Evolutionary conservation across 2,113 vertebrate species (phyloP).

Genomic region (Penelope pileata): DNA sequence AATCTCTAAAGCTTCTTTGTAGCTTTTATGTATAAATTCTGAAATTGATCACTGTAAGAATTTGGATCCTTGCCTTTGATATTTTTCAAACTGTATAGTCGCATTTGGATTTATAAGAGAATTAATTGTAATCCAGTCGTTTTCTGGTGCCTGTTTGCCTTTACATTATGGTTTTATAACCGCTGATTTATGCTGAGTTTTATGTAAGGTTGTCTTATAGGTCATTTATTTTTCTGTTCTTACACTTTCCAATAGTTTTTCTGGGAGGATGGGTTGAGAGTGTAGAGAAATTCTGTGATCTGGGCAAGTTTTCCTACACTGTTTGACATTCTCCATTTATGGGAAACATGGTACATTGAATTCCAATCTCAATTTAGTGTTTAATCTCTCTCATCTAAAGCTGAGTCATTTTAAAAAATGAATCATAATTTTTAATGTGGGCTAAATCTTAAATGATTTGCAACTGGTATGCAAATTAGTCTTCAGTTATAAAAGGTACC

Average conservation of each 20-base stretch:
- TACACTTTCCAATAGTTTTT: not conserved
- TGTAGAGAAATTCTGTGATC: not conserved
- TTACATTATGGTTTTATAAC: not conserved
- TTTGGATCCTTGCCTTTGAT: not conserved
- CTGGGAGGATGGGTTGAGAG: not conserved
- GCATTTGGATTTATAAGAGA: not conserved
- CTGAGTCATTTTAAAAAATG: slow-evolving; percentile 9
- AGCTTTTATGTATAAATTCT: not conserved
- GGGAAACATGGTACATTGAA: not conserved
- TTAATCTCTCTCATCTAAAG: not conserved
- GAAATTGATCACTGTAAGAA: not conserved
- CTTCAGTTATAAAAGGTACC: not conserved
- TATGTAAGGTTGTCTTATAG: not conserved
- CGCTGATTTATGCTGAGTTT: not conserved
- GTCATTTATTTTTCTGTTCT: not conserved
- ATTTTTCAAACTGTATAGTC: not conserved
- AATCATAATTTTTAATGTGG: slow-evolving; percentile 49
- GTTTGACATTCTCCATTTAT: not conserved
- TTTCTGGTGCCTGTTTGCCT: not conserved
- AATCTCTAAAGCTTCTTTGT: not conserved
- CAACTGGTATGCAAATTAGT: slow-evolving; percentile 22
- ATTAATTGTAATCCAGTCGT: not conserved
- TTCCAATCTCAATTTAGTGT: not conserved
- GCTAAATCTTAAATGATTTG: not conserved
- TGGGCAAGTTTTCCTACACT: not conserved